Evolutionary conservation across 2,888 invertebrate genomes (phyloP), one percentile per base, ranked within the genome.

Genomic region (Nephrocerus scutellatus): DNA sequence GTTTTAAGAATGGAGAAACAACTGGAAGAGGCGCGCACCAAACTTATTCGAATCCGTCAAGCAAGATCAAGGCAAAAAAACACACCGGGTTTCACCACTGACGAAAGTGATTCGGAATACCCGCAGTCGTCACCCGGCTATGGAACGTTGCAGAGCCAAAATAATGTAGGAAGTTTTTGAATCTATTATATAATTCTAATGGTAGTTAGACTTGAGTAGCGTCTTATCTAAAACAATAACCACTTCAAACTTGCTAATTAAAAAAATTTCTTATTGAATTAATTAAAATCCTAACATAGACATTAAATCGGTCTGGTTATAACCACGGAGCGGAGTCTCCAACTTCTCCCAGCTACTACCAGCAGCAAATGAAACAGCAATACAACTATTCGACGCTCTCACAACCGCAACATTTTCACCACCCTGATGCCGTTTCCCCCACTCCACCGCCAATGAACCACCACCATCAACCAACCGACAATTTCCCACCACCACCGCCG

Each of bases 1-100:
- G 93, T 98, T 2, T 74, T 96, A 39, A 80, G 90, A 55, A 96
- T 96, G 60, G 97, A 98, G 68, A 80, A 85, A 50, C 89, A 96
- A 71, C 70, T 98, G 39, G 89, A 90, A 52, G 90, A 90, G 58
- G 98, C 98, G 0, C 75, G 96, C 32, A 84, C 85, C 23, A 79
- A 88, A 38, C 74, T 98, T 37, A 89, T 88, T 2, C 87, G 87
- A 29, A 90, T 98, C 58, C 76, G 95, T 6, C 90, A 92, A 58
- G 92, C 92, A 21, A 90, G 93, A 62, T 95, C 96, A 66, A 84
- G 82, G 61, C 72, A 79, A 41, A 77, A 79, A 49, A 74, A 77
- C 3, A 74, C 76, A 1, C 81, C 56, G 5, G 69, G 68, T 15
- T 62, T 60, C 33, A 57, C 59, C 39, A 66, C 66, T 2, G 68